Evolutionary conservation across 2,113 vertebrate genomes (phyloP).

Genomic region (Psilopogon haemacephalus): DNA sequence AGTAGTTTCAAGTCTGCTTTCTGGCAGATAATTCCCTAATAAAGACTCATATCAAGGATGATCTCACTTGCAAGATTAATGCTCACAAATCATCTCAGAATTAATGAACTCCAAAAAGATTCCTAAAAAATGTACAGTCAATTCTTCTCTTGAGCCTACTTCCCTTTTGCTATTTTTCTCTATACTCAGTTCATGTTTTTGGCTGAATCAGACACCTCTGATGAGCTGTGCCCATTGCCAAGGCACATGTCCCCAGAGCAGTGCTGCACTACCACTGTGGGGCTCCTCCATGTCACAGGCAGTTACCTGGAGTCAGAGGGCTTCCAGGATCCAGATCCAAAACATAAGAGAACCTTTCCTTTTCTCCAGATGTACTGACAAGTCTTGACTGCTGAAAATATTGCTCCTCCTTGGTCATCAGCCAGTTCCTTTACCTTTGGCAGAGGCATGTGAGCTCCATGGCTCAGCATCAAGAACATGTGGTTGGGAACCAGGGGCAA

Average conservation of each 20-base stretch:
- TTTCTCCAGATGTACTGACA: not conserved
- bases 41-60: not conserved
- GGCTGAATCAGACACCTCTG: constrained; percentile 3
- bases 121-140: not conserved
- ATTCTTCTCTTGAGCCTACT: not conserved
- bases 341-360: not conserved
- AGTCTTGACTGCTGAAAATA: not conserved
- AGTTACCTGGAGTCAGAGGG: not conserved
- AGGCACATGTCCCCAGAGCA: not conserved
- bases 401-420: not conserved
- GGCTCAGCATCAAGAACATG: not conserved
- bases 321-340: not conserved
- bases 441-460: not conserved
- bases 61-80: not conserved
- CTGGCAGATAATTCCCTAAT: not conserved
- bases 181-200: constrained; percentile 16
- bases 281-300: not conserved
- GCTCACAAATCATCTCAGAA: constrained; percentile 20
- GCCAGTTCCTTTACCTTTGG: not conserved
- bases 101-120: constrained; percentile 7
- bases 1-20: not conserved
- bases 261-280: not conserved
- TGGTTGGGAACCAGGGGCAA: not conserved
- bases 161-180: constrained; percentile 21
- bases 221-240: not conserved